Percentiles rank a stretch among this genome's conserved stretches.
These are phyloP conservation scores for Ruditapes philippinarum DNA, from an alignment of 1,140 invertebrate genomes.

Conservation along the genomic window DNA sequence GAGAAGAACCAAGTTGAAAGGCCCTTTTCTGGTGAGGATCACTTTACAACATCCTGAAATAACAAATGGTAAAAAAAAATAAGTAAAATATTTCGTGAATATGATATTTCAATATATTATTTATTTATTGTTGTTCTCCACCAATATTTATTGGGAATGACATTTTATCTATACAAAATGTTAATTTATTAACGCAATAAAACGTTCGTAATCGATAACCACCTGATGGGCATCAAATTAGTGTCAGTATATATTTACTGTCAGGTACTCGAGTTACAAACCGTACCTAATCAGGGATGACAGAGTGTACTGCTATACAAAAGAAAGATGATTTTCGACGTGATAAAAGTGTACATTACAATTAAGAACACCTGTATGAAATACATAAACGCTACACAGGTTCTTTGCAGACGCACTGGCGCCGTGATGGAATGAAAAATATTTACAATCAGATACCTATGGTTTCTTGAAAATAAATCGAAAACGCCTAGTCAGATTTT, in stretches of 20 bases:
- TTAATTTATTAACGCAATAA: slow-evolving; percentile 1
- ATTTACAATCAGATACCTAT: slow-evolving; percentile 40
- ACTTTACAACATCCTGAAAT: slow-evolving; percentile 64
- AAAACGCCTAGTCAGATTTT: background rate
- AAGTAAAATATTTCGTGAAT: no score
- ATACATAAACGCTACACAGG: slow-evolving; percentile 54
- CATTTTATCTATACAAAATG: background rate
- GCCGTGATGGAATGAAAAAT: slow-evolving; percentile 42
- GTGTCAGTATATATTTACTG: slow-evolving; percentile 57
- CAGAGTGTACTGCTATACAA: slow-evolving; percentile 19
- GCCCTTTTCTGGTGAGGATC: slow-evolving; percentile 42
- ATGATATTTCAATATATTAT: no score
- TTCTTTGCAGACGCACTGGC: slow-evolving; percentile 50
- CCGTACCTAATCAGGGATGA: slow-evolving; percentile 49
- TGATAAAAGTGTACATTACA: slow-evolving; percentile 44
- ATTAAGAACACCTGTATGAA: slow-evolving; percentile 55
- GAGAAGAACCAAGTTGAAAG: slow-evolving; percentile 22
- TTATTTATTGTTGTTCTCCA: no score
- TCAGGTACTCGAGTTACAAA: slow-evolving; percentile 38
- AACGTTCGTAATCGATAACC: background rate
- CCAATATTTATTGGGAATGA: background rate
- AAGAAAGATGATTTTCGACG: background rate
- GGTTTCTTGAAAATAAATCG: background rate
- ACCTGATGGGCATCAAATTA: slow-evolving; percentile 62
- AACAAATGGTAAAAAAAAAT: background rate